Evolutionary conservation across 2,888 invertebrate genomes (phyloP), one percentile per base, ranked within the genome.

Genomic region (Liopterus haemorrhoidalis): DNA sequence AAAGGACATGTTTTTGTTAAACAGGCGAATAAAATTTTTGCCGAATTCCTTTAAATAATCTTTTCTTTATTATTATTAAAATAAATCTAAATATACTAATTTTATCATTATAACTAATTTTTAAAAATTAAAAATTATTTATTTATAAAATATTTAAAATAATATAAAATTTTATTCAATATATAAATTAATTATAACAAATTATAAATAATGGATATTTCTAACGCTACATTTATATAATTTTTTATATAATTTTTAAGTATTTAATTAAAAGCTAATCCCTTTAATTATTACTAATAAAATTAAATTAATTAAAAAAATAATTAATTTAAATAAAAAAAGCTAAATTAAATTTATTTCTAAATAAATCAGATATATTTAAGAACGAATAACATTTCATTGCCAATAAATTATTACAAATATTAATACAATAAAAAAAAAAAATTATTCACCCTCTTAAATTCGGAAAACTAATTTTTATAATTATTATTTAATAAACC

Each of bases 281-380:
- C 74, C 75, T 59, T 70, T 71, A 70, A 68, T 66, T 72, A 72
- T 72, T 69, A 62, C 61, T 68, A 61, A 66, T 60, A 63, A 57
- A 51, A 58, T 57, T 59, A 54, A 54, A 55, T 53, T 56, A 39
- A 49, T 49, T 46, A 60, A 61, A 56, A 56, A 58, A 57, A 62
- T 63, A 62, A 64, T 61, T 60, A 62, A 58, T 57, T 56, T 55
- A 63, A 50, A 53, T 57, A 56, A 54, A 55, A 60, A 60, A 59
- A 62, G 42, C 50, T 67, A 62, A 70, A 71, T 69, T 71, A 64
- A 73, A 75, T 72, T 73, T 63, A 73, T 75, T 76, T 76, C 71
- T 74, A 72, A 70, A 75, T 75, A 72, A 79, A 79, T 74, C 75
- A 79, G 77, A 79, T 79, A 79, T 74, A 64, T 72, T 73, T 68